A percentile compares a stretch with the other conserved stretches of the same genome.
These are phyloP conservation scores for Nycteola revayana DNA, from an alignment of 2,888 invertebrate genomes.

Conservation along the genomic window DNA sequence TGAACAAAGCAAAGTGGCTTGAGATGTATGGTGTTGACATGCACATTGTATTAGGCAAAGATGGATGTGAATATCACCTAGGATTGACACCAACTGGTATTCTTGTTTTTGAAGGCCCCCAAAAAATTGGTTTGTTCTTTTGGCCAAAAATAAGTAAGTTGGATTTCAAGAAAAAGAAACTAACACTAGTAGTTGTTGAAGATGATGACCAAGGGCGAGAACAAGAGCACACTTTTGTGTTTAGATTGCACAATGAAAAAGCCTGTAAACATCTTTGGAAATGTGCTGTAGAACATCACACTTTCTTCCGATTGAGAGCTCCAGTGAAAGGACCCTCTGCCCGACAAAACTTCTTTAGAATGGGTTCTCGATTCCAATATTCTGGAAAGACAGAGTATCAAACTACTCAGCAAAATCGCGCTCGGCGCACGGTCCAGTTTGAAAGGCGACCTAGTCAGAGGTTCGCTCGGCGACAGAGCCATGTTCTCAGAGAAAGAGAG, in stretches of 20 bases:
- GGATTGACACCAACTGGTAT: conserved; percentile 99
- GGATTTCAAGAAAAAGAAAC: conserved; percentile 98
- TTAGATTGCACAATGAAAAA: conserved; percentile 96
- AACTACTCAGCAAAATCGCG: conserved; percentile 94
- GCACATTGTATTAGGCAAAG: conserved; percentile 98
- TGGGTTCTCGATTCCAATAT: conserved; percentile 97
- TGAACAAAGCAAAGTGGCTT: conserved; percentile 98
- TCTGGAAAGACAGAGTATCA: conserved; percentile 99
- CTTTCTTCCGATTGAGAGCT: conserved; percentile 97
- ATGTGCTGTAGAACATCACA: conserved; percentile 99
- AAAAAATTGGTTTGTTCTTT: conserved; percentile 99
- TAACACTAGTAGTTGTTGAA: conserved; percentile 98
- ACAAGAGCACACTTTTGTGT: conserved; percentile 99
- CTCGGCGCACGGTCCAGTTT: conserved; percentile 96
- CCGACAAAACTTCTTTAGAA: conserved; percentile 97
- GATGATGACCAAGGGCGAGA: conserved; percentile 98
- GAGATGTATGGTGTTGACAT: conserved; percentile 99
- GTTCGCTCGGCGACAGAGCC: conserved; percentile 95
- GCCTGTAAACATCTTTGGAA: conserved; percentile 99
- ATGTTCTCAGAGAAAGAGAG: conserved; percentile 91
- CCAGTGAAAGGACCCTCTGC: conserved; percentile 94
- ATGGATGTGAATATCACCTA: conserved; percentile 96
- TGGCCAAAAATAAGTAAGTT: conserved; percentile 99
- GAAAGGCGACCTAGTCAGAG: conserved; percentile 98
- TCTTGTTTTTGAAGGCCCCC: conserved; percentile 97